Base-by-base conservation (phyloP, 2,797 vertebrate genomes). In the Semotilus atromaculatus region DNA sequence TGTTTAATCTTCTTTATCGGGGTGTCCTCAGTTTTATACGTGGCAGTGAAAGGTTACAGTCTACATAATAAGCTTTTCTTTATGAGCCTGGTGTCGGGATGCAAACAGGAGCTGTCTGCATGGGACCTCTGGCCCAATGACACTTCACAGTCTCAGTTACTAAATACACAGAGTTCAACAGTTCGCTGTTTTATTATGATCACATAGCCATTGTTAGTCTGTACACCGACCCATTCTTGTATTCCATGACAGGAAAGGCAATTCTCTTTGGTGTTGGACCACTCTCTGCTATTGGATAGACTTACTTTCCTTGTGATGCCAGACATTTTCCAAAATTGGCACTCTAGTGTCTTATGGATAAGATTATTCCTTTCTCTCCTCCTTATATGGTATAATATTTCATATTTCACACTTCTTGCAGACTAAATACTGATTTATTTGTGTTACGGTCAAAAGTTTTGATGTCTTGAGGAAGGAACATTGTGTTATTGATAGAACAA, bases 1-100 rank as follows among this genome's bases (percentile, higher is more conserved):
- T 90, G 31, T 91, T 89, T 90, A 92, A 93, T 91, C 77, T 29
- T 68, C 26, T 14, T 74, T 88, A 90, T 90, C 80, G 23, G 43
- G 68, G 68, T 77, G 58, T 34, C 67, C 82, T 88, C 67, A 76
- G 5, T 70, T 85, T 86, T 71, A 72, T 85, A 53, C 78, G 76
- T 86, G 84, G 9, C 23, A 85, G 11, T 71, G 14, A 86, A 88
- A 79, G 85, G 83, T 83, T 73, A 73, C 72, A 48, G 58, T 86
- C 78, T 80, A 31, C 51, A 60, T 83, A 51, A 89, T 83, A 60
- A 72, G 76, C 21, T 60, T 73, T 73, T 76, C 29, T 85, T 75
- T 60, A 86, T 75, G 55, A 83, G 51, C 21, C 40, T 26, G 36
- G 16, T 29, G 36, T n/a, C 3, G 26, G 26, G 36, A 79, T 73